Percentiles rank a stretch among this genome's conserved stretches.
Conservation (phyloP, 2,888 invertebrate genomes). For the Cheilosia grossa region DNA sequence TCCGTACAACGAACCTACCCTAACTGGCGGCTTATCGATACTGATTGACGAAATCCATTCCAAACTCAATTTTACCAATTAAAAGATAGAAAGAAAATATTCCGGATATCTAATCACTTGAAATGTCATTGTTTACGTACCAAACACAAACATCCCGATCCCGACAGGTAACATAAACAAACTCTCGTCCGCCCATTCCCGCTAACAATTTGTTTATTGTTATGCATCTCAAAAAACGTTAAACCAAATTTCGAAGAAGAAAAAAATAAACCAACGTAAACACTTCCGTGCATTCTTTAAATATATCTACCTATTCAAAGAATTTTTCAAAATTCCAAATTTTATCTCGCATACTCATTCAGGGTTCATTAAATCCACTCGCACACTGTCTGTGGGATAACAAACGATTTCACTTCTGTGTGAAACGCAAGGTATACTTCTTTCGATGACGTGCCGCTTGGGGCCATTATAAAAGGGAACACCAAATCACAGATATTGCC, state of each 20-base stretch:
- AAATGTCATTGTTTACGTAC: not conserved
- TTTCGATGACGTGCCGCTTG: slow-evolving; percentile 2
- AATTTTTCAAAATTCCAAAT: slow-evolving; percentile 12
- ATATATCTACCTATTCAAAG: not conserved
- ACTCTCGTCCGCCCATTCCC: not conserved
- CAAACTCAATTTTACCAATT: no score
- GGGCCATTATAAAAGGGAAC: slow-evolving; percentile 4
- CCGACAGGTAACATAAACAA: slow-evolving; percentile 14
- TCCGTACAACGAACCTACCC: no score
- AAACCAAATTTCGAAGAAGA: not conserved
- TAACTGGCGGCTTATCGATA: no score
- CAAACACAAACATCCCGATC: not conserved
- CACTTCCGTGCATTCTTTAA: no score
- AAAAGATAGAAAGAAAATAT: no score
- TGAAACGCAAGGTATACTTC: slow-evolving; percentile 8
- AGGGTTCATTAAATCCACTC: slow-evolving; percentile 4
- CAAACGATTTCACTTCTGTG: slow-evolving; percentile 6
- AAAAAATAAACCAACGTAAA: not conserved
- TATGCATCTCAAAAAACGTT: slow-evolving; percentile 21
- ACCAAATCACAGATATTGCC: slow-evolving; percentile 14
- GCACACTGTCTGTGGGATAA: not conserved
- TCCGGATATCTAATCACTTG: not conserved
- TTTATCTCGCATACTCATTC: slow-evolving; percentile 17
- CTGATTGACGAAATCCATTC: no score
- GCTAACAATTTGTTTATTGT: slow-evolving; percentile 33